These are phyloP conservation scores for Erythrocercus mccallii DNA, from an alignment of 2,113 vertebrate species.

Conservation along the genomic window DNA sequence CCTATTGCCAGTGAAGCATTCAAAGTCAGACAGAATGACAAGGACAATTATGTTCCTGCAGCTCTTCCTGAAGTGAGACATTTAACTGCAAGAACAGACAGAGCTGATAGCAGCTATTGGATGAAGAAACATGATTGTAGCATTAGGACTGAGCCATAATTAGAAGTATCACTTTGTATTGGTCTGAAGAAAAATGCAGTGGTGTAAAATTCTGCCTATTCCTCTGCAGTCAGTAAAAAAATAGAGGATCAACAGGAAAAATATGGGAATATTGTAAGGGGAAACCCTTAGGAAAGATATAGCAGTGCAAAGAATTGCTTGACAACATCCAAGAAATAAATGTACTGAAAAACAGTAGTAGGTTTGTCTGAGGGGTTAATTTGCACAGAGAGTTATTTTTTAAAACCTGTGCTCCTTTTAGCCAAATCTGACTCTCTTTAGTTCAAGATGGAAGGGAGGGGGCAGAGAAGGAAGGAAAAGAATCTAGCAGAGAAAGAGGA, in stretches of 20 bases:
- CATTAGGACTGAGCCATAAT: not conserved
- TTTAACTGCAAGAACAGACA: not conserved
- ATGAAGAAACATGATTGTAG: not conserved
- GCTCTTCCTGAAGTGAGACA: not conserved
- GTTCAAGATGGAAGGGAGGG: not conserved
- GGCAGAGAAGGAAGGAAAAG: not conserved
- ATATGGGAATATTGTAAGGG: not conserved
- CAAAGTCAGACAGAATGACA: not conserved
- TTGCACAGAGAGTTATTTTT: not conserved
- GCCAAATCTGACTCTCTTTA: not conserved
- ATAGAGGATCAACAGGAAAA: not conserved
- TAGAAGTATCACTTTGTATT: not conserved
- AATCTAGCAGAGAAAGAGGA: not conserved
- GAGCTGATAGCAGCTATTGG: not conserved
- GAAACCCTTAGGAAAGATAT: not conserved
- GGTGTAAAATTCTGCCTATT: not conserved
- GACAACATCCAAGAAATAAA: not conserved
- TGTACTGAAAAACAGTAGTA: not conserved
- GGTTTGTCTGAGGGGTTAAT: not conserved
- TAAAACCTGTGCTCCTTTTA: not conserved
- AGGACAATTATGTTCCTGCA: not conserved
- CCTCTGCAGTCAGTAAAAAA: not conserved
- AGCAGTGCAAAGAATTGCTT: not conserved
- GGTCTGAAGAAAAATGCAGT: not conserved
- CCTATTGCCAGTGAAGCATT: not conserved